Evolutionary conservation across 2,113 vertebrate species (phyloP), one percentile per base, ranked within the genome.

Genomic region (Eira barbara): DNA sequence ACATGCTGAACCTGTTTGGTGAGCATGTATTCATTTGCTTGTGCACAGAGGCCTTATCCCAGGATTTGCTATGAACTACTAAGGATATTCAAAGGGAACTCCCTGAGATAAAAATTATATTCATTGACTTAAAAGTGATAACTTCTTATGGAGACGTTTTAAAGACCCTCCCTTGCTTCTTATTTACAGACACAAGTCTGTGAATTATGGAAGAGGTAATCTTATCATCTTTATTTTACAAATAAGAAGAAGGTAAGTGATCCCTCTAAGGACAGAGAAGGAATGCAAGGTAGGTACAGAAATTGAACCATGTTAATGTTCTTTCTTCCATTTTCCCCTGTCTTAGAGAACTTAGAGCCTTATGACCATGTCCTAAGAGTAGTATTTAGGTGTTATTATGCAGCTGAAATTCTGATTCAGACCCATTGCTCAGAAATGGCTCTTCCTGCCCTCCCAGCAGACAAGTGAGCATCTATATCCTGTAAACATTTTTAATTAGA

Each of bases 1-100:
- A 2, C 10, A 11, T 4, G 13, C 31, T 18, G 6, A 89, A 11
- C 2, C 2, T 8, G 2, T 0, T 21, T 8, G 27, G 10, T 69
- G 23, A 13, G 79, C 55, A 34, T 34, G 18, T 8, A 78, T 10
- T 59, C 13, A 25, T 49, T 7, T 69, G 10, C 89, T 49, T 45
- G 11, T 9, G 36, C 27, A 31, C 4, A 11, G 3, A 45, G 6
- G 3, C 3, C 4, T 39, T 63, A 59, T 11, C 4, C 52, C 12
- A 52, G 15, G 3, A 55, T 80, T 80, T 76, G 2, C 20, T 65
- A 36, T 55, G 15, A 69, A 2, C 5, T 15, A n/a, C 29, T 21
- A 88, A 3, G 4, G 10, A 61, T 6, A 7, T 14, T 17, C n/a
- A 88, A 25, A 36, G 12, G 74, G 89, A 73, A 31, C 2, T 74